Evolutionary conservation across 1,140 invertebrate species (phyloP), one percentile per base, ranked within the genome.

Genomic region (Panagrolaimus sp.): DNA sequence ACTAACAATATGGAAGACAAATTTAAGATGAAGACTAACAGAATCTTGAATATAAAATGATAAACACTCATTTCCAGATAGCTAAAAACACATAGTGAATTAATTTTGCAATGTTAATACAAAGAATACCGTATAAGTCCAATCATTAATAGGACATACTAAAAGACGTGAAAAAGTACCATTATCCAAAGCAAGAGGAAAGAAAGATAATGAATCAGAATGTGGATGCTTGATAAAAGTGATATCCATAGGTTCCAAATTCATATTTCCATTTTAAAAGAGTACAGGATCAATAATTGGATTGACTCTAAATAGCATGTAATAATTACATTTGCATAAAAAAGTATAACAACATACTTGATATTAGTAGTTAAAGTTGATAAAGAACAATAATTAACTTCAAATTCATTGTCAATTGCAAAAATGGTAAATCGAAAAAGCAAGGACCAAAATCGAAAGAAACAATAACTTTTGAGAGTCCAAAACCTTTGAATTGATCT

Each of bases 391-490:
- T 52, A 52, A 15, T 52, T 21, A 7, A 52, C n/a, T 24, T 52
- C 48, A 7, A 24, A 52, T 21, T 52, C 48, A 24, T 52, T 52
- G 48, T 52, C 48, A 24, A 52, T 52, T 0, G 48, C 48, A 15
- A 52, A 52, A 24, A 52, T 24, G 14, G 48, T 52, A 24, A 52
- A 21, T 52, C 48, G 10, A 21, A n/a, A 24, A 52, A 52, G 7
- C 17, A 15, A 52, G 26, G 48, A 7, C 48, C 48, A 52, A 52
- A 52, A 15, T 52, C 48, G 48, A 52, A 52, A n/a, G 48, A 52
- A 9, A 52, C 7, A 24, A 52, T 52, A 7, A 24, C 7, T 10
- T 52, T 52, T 1, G 48, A 9, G n/a, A 52, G 26, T 7, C 48
- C 48, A 24, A 52, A 52, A n/a, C n/a, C n/a, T n/a, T n/a, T n/a